phyloP scores from a whole-genome alignment of 2,797 vertebrate genomes.

The Etheostoma nigrum region DNA sequence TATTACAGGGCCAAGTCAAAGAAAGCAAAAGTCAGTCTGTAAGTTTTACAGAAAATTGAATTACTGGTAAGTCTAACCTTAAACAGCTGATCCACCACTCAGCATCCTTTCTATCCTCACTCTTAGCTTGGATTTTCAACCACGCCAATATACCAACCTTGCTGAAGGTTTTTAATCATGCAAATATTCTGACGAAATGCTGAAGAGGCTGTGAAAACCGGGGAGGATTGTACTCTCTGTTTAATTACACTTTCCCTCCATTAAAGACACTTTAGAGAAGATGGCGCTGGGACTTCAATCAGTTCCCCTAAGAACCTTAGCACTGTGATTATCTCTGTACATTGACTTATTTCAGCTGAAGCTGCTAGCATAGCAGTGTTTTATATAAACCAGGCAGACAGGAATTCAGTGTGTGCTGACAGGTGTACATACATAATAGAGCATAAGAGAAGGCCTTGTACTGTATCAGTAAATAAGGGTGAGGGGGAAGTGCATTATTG shows the following conservation, averaged over 20 bases:
- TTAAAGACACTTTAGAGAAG: constrained; percentile 61
- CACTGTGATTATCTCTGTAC: constrained; percentile 62
- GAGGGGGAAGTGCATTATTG: constrained; percentile 18
- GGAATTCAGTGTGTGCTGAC: constrained; percentile 8
- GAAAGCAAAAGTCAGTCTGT: background rate
- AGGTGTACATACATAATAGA: constrained; percentile 1
- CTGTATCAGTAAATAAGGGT: constrained; percentile 20
- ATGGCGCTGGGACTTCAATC: constrained; percentile 46
- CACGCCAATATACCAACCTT: background rate
- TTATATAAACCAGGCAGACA: constrained; percentile 30
- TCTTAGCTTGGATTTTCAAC: background rate
- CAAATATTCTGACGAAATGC: constrained; percentile 26
- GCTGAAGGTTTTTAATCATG: constrained; percentile 15
- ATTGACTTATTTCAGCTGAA: constrained; percentile 42
- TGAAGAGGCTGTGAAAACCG: constrained; percentile 32
- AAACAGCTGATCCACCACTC: background rate
- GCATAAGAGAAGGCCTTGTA: background rate
- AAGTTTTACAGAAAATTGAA: background rate
- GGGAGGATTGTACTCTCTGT: constrained; percentile 36
- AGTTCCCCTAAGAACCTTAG: constrained; percentile 55
- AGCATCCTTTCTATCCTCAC: background rate
- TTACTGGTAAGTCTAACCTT: background rate
- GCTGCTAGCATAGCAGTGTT: constrained; percentile 20
- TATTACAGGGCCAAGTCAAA: background rate
- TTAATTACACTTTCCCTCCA: constrained; percentile 71